A percentile compares a stretch with the other conserved stretches of the same genome.
phyloP scores from a whole-genome alignment of 1,140 invertebrate genomes.

The Sipha flava region DNA sequence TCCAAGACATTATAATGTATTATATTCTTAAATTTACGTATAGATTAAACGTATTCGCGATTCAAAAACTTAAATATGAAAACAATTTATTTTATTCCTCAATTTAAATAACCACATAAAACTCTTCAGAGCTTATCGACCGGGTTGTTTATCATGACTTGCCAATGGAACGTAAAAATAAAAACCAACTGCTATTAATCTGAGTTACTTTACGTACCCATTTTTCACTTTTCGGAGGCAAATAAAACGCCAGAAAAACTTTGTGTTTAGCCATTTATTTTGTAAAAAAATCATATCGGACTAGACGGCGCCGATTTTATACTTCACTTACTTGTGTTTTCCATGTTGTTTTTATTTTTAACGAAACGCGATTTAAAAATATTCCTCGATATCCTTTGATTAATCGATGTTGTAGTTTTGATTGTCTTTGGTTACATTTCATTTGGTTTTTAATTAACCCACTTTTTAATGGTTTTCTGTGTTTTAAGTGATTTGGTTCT shows the following conservation, averaged over 20 bases:
- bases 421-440: too few relatives aligned
- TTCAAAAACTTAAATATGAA: too few relatives aligned
- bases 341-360: not conserved
- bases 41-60: too few relatives aligned
- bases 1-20: too few relatives aligned
- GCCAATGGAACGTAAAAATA: not conserved
- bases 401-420: not conserved
- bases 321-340: not conserved
- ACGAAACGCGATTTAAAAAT: not conserved
- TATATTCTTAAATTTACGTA: too few relatives aligned
- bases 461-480: too few relatives aligned
- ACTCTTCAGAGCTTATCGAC: not conserved
- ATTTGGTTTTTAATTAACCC: too few relatives aligned
- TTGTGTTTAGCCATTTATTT: slow-evolving; percentile 11
- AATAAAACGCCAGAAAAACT: not conserved
- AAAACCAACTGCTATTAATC: slow-evolving; percentile 15
- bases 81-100: not conserved
- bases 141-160: not conserved
- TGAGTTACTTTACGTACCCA: not conserved
- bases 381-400: not conserved
- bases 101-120: not conserved
- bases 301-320: slow-evolving; percentile 5
- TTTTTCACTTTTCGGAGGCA: not conserved
- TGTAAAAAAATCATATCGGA: not conserved
- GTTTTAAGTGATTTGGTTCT: too few relatives aligned